phyloP scores from a whole-genome alignment of 2,797 vertebrate genomes.

The Hephaestus fuliginosus region DNA sequence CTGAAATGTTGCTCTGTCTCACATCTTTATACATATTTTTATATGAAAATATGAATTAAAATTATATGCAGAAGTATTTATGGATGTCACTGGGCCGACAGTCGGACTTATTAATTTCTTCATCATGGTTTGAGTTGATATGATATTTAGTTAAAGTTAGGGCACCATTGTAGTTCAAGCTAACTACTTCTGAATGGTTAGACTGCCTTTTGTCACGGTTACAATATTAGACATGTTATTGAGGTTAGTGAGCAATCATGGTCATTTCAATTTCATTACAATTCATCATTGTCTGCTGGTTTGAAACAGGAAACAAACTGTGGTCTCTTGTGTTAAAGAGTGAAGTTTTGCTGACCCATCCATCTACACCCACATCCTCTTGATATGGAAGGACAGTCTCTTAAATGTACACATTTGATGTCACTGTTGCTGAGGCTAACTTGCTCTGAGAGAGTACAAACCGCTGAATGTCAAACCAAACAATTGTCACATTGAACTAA shows the following conservation, averaged over 20 bases:
- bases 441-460: neutral
- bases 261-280: no score
- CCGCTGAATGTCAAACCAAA: neutral
- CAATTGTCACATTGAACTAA: neutral
- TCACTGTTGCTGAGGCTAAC: neutral
- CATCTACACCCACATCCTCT: no score
- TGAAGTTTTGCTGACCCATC: neutral
- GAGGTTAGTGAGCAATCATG: neutral
- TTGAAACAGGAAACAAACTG: neutral
- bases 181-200: neutral
- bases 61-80: neutral
- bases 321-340: neutral
- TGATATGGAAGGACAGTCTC: neutral
- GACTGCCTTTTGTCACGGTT: neutral
- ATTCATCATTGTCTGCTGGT: neutral
- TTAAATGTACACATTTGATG: neutral
- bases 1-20: neutral
- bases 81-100: neutral
- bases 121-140: neutral
- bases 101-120: neutral
- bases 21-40: neutral
- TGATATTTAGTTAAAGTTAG: neutral
- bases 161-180: no score
- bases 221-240: neutral
- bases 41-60: no score